Percentiles rank a stretch among this genome's conserved stretches.
Conservation (phyloP, 2,888 invertebrate genomes). For the Stenolophus ochropezus region DNA sequence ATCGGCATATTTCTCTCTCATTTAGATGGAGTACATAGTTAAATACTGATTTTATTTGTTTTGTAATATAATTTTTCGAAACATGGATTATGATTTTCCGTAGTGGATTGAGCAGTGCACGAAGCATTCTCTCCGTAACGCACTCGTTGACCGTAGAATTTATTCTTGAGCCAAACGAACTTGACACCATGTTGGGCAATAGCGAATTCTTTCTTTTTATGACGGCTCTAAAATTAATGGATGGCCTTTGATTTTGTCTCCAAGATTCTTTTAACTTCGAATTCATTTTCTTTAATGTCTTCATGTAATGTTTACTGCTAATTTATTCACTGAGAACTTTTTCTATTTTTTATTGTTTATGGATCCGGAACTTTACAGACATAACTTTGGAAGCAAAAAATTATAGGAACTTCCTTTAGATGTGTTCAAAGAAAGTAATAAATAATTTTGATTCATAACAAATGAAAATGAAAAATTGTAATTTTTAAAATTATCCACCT, state of each 20-base stretch:
- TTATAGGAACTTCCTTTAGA: background rate
- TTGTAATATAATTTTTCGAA: too few relatives aligned
- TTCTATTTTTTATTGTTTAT: background rate
- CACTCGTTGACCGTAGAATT: slow-evolving; percentile 12
- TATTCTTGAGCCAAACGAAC: background rate
- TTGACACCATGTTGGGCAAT: slow-evolving; percentile 13
- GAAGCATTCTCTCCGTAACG: background rate
- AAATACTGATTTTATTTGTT: too few relatives aligned
- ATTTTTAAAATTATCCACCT: too few relatives aligned
- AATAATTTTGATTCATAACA: background rate
- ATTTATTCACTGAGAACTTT: slow-evolving; percentile 10
- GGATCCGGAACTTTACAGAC: background rate
- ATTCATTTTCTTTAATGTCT: slow-evolving; percentile 29
- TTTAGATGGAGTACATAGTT: too few relatives aligned
- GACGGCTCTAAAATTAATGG: slow-evolving; percentile 10
- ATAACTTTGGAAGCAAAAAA: background rate
- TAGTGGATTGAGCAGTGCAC: background rate
- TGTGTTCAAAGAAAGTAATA: background rate
- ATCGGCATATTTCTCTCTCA: too few relatives aligned
- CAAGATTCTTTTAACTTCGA: background rate
- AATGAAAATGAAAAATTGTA: too few relatives aligned
- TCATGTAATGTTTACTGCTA: slow-evolving; percentile 17
- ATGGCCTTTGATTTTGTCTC: slow-evolving; percentile 28
- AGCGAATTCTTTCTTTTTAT: slow-evolving; percentile 29
- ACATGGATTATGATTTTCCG: too few relatives aligned